A percentile compares a stretch with the other conserved stretches of the same genome.
Evolutionary conservation across 30 jellyfish, hydroid and myxozoan species (phyloP).

Genomic region (Pseudorhiza aurosa): DNA sequence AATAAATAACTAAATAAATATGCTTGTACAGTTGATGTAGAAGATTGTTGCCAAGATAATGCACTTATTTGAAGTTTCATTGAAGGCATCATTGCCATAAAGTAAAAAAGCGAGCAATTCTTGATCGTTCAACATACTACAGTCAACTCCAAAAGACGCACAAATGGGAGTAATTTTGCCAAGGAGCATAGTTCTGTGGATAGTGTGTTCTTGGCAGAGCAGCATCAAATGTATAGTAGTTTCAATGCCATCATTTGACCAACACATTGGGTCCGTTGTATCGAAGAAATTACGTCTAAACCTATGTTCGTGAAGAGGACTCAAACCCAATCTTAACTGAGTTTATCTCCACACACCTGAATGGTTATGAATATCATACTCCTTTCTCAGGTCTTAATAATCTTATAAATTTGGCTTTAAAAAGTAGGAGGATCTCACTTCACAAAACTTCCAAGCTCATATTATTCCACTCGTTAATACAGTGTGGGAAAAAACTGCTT

Average conservation of each 20-base stretch:
- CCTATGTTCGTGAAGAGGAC: constrained; percentile 25
- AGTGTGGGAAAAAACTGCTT: constrained; percentile 35
- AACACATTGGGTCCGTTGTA: constrained; percentile 22
- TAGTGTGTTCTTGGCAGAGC: constrained; percentile 36
- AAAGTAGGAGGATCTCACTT: constrained; percentile 26
- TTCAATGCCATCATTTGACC: constrained; percentile 21
- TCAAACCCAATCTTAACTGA: constrained; percentile 32
- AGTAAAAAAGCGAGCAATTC: too few species aligned
- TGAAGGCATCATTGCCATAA: too few species aligned
- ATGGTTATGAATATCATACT: constrained; percentile 30
- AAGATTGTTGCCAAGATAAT: too few species aligned
- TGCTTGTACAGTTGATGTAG: too few species aligned
- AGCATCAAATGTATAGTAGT: constrained; percentile 25
- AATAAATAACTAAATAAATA: too few species aligned
- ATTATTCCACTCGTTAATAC: constrained; percentile 39
- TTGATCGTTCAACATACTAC: too few species aligned
- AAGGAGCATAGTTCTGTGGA: constrained; percentile 20
- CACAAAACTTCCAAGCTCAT: constrained; percentile 39
- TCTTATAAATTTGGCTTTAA: constrained; percentile 17
- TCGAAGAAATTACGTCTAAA: constrained; percentile 24
- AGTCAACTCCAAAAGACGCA: constrained; percentile 24
- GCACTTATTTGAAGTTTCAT: too few species aligned
- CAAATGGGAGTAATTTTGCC: constrained; percentile 9
- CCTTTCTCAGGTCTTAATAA: constrained; percentile 38
- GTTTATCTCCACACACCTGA: constrained; percentile 32